Conservation (phyloP, 2,888 invertebrate genomes). For the Nomada ruficornis region DNA sequence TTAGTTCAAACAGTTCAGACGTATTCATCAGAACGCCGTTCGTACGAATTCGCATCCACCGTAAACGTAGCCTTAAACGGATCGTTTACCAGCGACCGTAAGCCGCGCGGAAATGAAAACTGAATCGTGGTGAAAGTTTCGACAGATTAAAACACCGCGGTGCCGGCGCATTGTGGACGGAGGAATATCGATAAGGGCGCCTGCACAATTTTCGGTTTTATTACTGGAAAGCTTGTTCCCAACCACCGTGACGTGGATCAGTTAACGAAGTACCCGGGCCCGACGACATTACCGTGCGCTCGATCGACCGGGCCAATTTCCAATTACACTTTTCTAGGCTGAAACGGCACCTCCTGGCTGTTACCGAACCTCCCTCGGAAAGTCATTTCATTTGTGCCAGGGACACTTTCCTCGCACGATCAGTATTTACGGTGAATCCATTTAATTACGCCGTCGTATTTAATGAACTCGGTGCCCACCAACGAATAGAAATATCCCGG, state of each 20-base stretch:
- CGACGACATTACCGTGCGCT: conserved; percentile 30
- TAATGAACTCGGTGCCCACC: too few relatives aligned
- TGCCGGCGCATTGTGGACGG: conserved; percentile 22
- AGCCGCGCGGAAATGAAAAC: not conserved
- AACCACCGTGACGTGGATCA: conserved; percentile 45
- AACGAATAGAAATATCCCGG: too few relatives aligned
- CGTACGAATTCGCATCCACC: too few relatives aligned
- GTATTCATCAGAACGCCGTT: too few relatives aligned
- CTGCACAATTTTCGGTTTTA: conserved; percentile 50
- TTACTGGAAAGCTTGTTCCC: conserved; percentile 42
- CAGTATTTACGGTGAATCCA: too few relatives aligned
- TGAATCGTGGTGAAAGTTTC: conserved; percentile 5
- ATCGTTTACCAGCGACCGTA: not conserved
- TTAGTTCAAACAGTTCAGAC: too few relatives aligned
- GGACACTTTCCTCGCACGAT: not conserved
- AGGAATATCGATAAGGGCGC: conserved; percentile 32
- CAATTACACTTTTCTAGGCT: conserved; percentile 37
- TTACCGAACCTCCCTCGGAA: not conserved
- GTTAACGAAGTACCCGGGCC: conserved; percentile 44
- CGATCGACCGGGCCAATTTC: conserved; percentile 47
- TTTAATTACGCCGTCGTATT: too few relatives aligned
- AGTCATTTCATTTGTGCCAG: too few relatives aligned
- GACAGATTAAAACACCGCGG: conserved; percentile 31
- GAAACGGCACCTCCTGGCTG: conserved; percentile 22
- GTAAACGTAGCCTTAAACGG: too few relatives aligned